Conservation (phyloP, 2,113 vertebrate genomes). For the Accipiter cooperii region DNA sequence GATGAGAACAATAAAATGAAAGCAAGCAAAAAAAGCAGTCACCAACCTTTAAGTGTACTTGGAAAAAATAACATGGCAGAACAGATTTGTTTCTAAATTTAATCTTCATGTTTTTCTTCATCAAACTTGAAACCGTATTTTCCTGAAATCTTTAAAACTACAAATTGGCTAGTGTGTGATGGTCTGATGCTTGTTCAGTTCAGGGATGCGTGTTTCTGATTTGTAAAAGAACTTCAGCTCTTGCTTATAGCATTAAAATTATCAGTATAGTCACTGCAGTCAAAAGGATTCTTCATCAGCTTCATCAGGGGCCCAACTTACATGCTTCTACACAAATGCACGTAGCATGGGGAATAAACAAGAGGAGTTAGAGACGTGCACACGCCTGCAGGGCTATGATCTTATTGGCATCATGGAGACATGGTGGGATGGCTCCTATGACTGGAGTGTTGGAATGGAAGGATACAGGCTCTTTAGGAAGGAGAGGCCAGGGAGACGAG, state of each 20-base stretch:
- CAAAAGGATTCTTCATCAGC: neutral
- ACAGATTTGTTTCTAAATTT: neutral
- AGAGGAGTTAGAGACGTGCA: too few relatives aligned
- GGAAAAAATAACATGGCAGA: neutral
- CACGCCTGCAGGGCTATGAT: too few relatives aligned
- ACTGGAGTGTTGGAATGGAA: too few relatives aligned
- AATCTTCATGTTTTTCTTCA: neutral
- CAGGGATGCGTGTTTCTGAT: neutral
- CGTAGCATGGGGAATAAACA: too few relatives aligned
- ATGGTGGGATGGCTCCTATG: too few relatives aligned
- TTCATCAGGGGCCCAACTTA: too few relatives aligned
- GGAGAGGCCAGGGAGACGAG: too few relatives aligned
- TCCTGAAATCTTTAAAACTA: neutral
- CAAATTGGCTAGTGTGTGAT: neutral
- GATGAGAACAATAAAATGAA: neutral
- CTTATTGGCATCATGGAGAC: too few relatives aligned
- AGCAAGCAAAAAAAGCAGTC: neutral
- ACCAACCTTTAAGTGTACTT: neutral
- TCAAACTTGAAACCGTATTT: neutral
- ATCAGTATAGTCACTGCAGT: neutral
- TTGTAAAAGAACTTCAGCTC: neutral
- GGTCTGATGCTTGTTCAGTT: neutral
- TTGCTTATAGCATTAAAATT: neutral
- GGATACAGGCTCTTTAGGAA: too few relatives aligned
- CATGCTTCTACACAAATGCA: too few relatives aligned